Conservation (phyloP, 1,140 invertebrate species). For the Heliconius himera region DNA sequence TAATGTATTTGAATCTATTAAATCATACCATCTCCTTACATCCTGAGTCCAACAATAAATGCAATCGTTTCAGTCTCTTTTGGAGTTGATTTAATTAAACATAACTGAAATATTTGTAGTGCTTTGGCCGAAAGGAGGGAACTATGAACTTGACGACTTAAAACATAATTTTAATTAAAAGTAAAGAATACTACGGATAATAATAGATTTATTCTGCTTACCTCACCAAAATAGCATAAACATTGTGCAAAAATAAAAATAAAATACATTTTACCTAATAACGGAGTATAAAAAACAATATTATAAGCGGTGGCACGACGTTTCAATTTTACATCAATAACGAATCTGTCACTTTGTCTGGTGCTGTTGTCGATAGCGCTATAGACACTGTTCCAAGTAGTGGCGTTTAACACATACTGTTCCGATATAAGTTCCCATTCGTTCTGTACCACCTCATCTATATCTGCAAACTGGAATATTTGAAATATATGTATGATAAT, state of each 20-base stretch:
- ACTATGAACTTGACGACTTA: too few relatives aligned
- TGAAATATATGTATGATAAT: constrained; percentile 30
- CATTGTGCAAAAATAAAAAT: background rate
- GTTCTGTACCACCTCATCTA: constrained; percentile 52
- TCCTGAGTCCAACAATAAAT: too few relatives aligned
- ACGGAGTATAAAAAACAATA: constrained; percentile 68
- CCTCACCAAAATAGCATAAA: too few relatives aligned
- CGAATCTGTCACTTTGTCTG: constrained; percentile 52
- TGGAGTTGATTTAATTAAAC: too few relatives aligned
- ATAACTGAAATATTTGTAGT: too few relatives aligned
- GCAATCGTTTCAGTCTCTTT: too few relatives aligned
- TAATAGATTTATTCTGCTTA: too few relatives aligned
- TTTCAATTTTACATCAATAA: constrained; percentile 51
- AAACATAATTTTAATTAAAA: too few relatives aligned
- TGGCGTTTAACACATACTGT: constrained; percentile 40
- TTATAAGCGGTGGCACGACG: constrained; percentile 54
- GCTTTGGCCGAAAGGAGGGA: too few relatives aligned
- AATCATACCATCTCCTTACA: too few relatives aligned
- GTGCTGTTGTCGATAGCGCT: constrained; percentile 41
- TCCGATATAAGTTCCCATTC: constrained; percentile 53
- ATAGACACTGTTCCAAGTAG: constrained; percentile 44
- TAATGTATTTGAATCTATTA: too few relatives aligned
- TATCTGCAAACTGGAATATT: constrained; percentile 52
- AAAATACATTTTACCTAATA: constrained; percentile 53
- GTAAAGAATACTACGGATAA: too few relatives aligned